These are phyloP conservation scores for Rhynchonema sp. DNA, from an alignment of 2,888 invertebrate genomes.

Conservation along the genomic window DNA sequence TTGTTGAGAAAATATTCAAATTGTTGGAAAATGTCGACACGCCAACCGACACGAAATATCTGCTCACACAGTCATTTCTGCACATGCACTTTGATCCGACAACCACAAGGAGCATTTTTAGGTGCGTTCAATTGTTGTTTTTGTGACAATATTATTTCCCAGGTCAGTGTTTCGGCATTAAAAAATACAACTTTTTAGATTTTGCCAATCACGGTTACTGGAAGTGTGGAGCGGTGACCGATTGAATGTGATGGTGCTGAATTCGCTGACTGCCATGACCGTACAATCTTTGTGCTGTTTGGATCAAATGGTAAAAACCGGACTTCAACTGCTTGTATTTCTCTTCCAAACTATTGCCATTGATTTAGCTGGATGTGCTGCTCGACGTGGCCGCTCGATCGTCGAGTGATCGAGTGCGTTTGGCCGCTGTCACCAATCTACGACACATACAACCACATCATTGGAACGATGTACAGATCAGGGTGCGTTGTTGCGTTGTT, in stretches of 20 bases:
- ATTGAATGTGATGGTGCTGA: not conserved
- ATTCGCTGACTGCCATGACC: not conserved
- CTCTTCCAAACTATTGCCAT: no score
- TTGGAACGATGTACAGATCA: not conserved
- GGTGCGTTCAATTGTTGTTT: not conserved
- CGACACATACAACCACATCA: not conserved
- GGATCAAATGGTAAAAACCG: not conserved
- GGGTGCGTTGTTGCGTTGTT: not conserved
- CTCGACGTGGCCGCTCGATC: not conserved
- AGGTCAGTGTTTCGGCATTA: no score
- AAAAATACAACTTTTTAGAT: no score
- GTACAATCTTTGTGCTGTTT: not conserved
- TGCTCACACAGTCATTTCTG: slow-evolving; percentile 67
- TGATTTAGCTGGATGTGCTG: not conserved
- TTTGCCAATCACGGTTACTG: not conserved
- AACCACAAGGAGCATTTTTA: not conserved
- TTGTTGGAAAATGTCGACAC: slow-evolving; percentile 85
- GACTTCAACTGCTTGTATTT: not conserved
- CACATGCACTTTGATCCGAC: slow-evolving; percentile 33
- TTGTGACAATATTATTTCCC: not conserved
- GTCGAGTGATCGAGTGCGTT: not conserved
- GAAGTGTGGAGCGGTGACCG: not conserved
- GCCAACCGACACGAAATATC: slow-evolving; percentile 70
- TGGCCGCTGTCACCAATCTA: not conserved
- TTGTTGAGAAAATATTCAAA: slow-evolving; percentile 80